These are phyloP conservation scores for Nomia melanderi DNA, from an alignment of 1,140 invertebrate genomes.

Conservation along the genomic window DNA sequence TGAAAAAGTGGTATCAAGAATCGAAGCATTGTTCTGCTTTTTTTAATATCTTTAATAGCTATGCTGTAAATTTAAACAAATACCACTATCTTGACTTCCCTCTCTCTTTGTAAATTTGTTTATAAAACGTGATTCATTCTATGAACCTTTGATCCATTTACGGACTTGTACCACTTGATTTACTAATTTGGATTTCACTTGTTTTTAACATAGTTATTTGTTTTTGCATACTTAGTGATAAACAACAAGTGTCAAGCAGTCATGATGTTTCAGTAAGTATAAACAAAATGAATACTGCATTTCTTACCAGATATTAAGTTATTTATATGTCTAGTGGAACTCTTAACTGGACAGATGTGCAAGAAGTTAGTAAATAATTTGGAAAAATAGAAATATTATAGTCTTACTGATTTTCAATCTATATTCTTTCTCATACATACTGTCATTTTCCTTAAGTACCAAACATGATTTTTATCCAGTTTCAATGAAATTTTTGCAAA, in stretches of 20 bases:
- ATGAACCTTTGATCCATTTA: background rate
- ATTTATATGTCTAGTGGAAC: constrained; percentile 30
- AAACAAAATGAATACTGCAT: constrained; percentile 48
- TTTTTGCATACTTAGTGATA: background rate
- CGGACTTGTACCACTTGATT: background rate
- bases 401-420: background rate
- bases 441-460: background rate
- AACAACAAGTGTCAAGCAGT: constrained; percentile 13
- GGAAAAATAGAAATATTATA: background rate
- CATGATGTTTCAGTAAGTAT: constrained; percentile 33
- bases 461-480: background rate
- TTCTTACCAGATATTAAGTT: constrained; percentile 38
- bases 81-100: too few relatives aligned
- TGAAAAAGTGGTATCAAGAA: too few relatives aligned
- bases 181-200: constrained; percentile 18
- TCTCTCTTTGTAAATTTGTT: background rate
- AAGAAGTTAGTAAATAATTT: constrained; percentile 1
- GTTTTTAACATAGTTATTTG: background rate
- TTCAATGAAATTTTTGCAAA: background rate
- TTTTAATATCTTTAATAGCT: too few relatives aligned
- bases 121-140: background rate
- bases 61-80: too few relatives aligned
- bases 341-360: constrained; percentile 3
- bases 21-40: too few relatives aligned
- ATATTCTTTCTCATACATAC: background rate